A percentile compares a stretch with the other conserved stretches of the same genome.
phyloP scores from a whole-genome alignment of 2,888 invertebrate genomes.

The Anoplius nigerrimus region DNA sequence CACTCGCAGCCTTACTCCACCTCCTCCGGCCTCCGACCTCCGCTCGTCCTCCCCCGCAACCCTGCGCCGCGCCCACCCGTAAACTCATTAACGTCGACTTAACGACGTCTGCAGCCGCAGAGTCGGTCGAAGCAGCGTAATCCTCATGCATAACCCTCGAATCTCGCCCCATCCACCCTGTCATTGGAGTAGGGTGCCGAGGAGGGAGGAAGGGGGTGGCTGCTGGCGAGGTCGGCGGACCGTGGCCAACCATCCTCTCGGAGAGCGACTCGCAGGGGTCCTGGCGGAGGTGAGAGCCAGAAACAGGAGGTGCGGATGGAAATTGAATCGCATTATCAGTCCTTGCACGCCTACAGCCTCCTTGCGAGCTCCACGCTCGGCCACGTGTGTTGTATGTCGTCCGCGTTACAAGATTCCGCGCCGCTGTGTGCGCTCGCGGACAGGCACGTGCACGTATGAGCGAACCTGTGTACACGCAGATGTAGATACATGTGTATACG shows the following conservation, averaged over 20 bases:
- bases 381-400: constrained; percentile 24
- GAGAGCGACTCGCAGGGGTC: constrained; percentile 1
- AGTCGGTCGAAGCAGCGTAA: constrained; percentile 7
- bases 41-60: constrained; percentile 8
- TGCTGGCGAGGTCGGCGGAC: no score
- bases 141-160: neutral
- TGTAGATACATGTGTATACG: no score
- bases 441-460: neutral
- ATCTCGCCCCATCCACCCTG: neutral
- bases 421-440: neutral
- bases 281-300: constrained; percentile 34
- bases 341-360: constrained; percentile 39
- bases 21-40: constrained; percentile 4
- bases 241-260: neutral
- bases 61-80: constrained; percentile 12
- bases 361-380: constrained; percentile 22
- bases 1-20: no score
- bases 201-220: no score
- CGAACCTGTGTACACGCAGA: neutral
- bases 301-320: constrained; percentile 31
- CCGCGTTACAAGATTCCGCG: constrained; percentile 22
- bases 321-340: constrained; percentile 61
- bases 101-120: constrained; percentile 18
- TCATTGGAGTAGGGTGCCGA: no score
- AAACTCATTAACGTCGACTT: constrained; percentile 33